phyloP scores from a whole-genome alignment of 1,140 invertebrate species.

The Pissodes strobi region DNA sequence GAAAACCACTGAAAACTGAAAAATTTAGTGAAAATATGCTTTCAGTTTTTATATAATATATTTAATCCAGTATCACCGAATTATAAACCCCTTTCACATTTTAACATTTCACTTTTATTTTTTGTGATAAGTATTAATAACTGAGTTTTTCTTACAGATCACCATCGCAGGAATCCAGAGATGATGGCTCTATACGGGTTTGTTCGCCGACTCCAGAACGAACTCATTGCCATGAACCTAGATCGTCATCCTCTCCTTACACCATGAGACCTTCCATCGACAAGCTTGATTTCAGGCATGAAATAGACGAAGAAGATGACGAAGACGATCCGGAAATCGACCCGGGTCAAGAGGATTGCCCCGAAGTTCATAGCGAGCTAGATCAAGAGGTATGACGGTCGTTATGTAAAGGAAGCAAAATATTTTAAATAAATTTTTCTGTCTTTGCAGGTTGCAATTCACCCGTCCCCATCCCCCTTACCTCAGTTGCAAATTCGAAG shows the following conservation, averaged over 20 bases:
- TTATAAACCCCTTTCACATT: too few relatives aligned
- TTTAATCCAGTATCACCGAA: too few relatives aligned
- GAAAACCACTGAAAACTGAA: too few relatives aligned
- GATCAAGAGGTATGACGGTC: constrained; percentile 54
- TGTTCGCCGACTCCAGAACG: constrained; percentile 58
- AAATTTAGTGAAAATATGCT: too few relatives aligned
- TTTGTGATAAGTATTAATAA: background rate
- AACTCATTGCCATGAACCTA: constrained; percentile 67
- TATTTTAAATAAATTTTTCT: background rate
- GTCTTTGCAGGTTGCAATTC: background rate
- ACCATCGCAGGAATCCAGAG: constrained; percentile 46
- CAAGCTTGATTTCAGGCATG: constrained; percentile 49
- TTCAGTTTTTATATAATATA: too few relatives aligned
- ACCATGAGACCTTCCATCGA: constrained; percentile 66
- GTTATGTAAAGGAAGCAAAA: constrained; percentile 30
- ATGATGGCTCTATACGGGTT: constrained; percentile 53
- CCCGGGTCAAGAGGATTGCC: constrained; percentile 61
- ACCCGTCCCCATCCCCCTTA: constrained; percentile 48
- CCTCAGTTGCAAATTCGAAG: constrained; percentile 72
- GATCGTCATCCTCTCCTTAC: constrained; percentile 64
- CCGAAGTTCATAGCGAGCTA: constrained; percentile 54
- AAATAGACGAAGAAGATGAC: constrained; percentile 43
- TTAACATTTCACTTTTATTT: too few relatives aligned
- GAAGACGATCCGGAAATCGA: constrained; percentile 59
- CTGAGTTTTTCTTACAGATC: constrained; percentile 54